These are phyloP conservation scores for Volucella zonaria DNA, from an alignment of 2,888 invertebrate species.

Conservation along the genomic window DNA sequence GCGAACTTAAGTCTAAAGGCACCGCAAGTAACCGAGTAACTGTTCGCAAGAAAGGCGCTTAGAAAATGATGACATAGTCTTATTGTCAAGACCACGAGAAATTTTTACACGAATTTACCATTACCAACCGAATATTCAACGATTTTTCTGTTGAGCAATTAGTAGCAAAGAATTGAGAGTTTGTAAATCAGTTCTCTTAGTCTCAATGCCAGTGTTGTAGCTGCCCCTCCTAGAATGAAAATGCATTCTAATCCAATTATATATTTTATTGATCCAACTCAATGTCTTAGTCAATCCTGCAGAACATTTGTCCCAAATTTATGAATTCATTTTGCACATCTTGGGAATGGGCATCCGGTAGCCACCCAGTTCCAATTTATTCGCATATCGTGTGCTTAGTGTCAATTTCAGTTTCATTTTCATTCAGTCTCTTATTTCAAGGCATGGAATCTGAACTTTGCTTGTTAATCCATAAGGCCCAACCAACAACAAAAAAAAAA, in stretches of 20 bases:
- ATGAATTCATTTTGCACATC: constrained; percentile 28
- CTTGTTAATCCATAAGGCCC: constrained; percentile 46
- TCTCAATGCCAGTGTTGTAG: background rate
- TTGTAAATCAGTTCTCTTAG: no score
- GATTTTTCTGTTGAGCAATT: no score
- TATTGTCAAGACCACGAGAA: no score
- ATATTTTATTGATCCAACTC: constrained; percentile 39
- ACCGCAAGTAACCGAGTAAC: no score
- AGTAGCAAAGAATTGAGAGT: no score
- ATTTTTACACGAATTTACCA: no score
- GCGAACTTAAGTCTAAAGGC: no score
- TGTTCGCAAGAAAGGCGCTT: no score
- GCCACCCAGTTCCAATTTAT: constrained; percentile 36
- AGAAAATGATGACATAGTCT: no score
- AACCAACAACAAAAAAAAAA: constrained; percentile 20
- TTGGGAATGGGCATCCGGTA: background rate
- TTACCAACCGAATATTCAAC: no score
- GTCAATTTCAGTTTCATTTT: constrained; percentile 66
- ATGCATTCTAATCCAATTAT: constrained; percentile 50
- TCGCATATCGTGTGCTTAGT: constrained; percentile 64
- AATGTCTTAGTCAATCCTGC: background rate
- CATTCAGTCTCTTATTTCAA: constrained; percentile 43
- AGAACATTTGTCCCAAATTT: constrained; percentile 41
- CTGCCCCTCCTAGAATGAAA: background rate
- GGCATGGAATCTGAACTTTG: constrained; percentile 29